Evolutionary conservation across 2,797 vertebrate species (phyloP), one percentile per base, ranked within the genome.

Genomic region (Thalassophryne amazonica): DNA sequence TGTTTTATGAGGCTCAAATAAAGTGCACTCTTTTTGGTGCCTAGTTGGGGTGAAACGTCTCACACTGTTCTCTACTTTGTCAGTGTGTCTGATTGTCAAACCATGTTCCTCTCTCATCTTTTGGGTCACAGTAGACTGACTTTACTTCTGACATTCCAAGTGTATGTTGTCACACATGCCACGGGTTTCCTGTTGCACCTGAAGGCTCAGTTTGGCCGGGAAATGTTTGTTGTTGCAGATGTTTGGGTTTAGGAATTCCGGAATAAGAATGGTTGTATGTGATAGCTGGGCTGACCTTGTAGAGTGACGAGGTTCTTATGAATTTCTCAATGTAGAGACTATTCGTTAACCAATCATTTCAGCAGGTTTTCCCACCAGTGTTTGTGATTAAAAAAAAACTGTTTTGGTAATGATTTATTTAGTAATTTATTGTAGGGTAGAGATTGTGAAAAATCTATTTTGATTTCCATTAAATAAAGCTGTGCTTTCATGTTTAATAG

Each of bases 1-100:
- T 57, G 36, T 81, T 86, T 81, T 78, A 85, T 56, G 66, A 69
- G 41, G 57, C 36, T 67, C 64, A 43, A 52, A 69, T 70, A 59
- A 79, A 78, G 46, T 68, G 62, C 62, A 68, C 66, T 79, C 78
- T 74, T 80, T 83, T 74, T 50, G 69, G 77, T 72, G 28, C 55
- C 38, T 43, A 55, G 65, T 70, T 48, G 38, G 56, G 51, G 38
- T 29, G 60, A 62, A 69, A 29, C 34, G 41, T 48, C 51, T 65
- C 52, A 33, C 16, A 17, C 27, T 28, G 31, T 46, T 37, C 47
- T 60, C 55, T 34, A 60, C 11, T 33, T 32, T 17, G 42, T 12
- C 6, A 35, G 49, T 39, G 22, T 47, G 17, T 10, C 21, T 11
- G 35, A 16, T 24, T 4, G 14, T 25, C 22, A 33, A 41, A 55